phyloP scores from a whole-genome alignment of 2,113 vertebrate genomes.

The Ciconia maguari region DNA sequence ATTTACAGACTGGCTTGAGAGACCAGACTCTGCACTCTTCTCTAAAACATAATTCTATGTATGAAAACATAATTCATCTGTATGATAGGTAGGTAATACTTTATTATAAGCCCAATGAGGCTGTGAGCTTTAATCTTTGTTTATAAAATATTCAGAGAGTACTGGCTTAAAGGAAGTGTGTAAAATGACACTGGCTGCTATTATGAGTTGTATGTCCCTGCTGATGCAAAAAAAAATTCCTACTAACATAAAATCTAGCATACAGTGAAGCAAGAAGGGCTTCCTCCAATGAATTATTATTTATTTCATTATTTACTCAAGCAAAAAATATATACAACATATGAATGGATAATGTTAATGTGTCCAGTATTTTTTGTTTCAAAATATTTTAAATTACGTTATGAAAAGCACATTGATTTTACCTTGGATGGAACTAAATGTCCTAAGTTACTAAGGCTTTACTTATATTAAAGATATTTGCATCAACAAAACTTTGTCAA shows the following conservation, averaged over 20 bases:
- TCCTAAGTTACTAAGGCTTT: neutral
- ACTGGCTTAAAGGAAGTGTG: neutral
- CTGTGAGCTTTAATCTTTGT: neutral
- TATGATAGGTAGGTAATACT: neutral
- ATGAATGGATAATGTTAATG: neutral
- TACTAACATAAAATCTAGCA: neutral
- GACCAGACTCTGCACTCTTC: neutral
- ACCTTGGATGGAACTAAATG: neutral
- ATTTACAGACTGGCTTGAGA: neutral
- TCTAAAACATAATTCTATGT: neutral
- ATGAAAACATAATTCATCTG: neutral
- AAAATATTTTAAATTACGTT: neutral
- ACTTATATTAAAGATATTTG: neutral
- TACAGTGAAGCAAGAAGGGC: neutral
- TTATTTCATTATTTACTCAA: neutral
- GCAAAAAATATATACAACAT: neutral
- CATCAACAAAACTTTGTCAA: neutral
- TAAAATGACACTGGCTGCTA: neutral
- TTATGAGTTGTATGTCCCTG: neutral
- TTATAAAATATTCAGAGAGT: neutral
- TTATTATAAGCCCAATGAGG: neutral
- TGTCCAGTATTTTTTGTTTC: neutral
- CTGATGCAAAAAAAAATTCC: neutral
- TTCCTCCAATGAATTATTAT: neutral
- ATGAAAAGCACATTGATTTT: neutral